Conservation (phyloP, 2,888 invertebrate species). For the Drosophila helvetica region DNA sequence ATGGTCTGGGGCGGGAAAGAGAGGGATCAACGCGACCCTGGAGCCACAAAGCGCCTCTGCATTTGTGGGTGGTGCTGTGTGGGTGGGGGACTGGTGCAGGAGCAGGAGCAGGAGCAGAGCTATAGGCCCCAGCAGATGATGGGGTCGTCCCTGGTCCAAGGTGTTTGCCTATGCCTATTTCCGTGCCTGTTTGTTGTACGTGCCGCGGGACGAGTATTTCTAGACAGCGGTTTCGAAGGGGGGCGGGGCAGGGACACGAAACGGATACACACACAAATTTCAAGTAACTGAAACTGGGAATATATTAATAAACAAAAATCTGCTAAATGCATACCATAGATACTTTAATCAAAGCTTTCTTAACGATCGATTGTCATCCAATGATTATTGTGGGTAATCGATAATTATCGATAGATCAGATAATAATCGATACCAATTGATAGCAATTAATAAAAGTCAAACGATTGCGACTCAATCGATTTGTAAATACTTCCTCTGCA, state of each 20-base stretch:
- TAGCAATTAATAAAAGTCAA: too few relatives aligned
- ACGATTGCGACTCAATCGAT: too few relatives aligned
- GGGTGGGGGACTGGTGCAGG: conserved; percentile 21
- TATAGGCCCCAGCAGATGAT: conserved; percentile 1
- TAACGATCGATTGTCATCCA: too few relatives aligned
- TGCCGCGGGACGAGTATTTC: conserved; percentile 53
- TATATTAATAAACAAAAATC: too few relatives aligned
- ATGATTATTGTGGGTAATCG: not conserved
- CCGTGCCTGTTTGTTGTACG: conserved; percentile 56
- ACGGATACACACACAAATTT: too few relatives aligned
- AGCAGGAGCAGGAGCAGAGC: conserved; percentile 12
- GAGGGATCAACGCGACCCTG: conserved; percentile 43
- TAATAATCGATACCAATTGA: too few relatives aligned
- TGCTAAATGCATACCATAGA: too few relatives aligned
- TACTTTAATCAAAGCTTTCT: too few relatives aligned
- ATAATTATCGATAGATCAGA: not conserved
- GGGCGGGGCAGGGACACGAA: not conserved
- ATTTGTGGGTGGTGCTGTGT: conserved; percentile 39
- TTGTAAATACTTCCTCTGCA: too few relatives aligned
- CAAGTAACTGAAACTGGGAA: too few relatives aligned
- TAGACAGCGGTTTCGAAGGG: conserved; percentile 27
- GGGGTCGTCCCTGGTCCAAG: conserved; percentile 37
- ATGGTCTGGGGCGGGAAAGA: not conserved
- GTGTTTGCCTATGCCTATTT: conserved; percentile 45
- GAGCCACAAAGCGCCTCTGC: conserved; percentile 46